These are phyloP conservation scores for Acrocephalus kingi DNA, from an alignment of 2,113 vertebrate genomes.

Conservation along the genomic window DNA sequence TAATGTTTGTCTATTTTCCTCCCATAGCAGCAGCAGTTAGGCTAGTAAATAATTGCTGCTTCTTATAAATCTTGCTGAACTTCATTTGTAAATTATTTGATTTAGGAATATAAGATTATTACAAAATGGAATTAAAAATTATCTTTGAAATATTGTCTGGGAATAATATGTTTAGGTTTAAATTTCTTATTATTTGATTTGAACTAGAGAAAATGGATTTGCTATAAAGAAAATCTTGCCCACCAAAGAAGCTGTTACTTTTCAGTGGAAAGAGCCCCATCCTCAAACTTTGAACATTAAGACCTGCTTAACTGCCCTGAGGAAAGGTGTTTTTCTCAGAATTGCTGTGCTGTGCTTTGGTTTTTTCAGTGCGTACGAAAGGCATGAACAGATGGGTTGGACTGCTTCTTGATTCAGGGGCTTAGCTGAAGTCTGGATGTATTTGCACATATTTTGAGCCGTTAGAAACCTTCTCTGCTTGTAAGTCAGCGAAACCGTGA, in stretches of 20 bases:
- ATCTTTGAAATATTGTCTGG: not conserved
- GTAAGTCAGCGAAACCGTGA: not conserved
- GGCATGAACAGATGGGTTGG: not conserved
- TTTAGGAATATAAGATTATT: not conserved
- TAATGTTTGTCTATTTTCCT: not conserved
- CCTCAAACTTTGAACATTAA: not conserved
- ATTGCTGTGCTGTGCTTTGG: not conserved
- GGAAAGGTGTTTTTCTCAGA: not conserved
- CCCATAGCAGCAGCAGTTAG: not conserved
- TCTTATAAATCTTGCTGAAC: not conserved
- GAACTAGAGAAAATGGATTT: not conserved
- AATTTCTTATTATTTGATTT: not conserved
- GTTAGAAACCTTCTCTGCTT: not conserved
- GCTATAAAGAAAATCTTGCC: not conserved
- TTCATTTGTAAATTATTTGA: not conserved
- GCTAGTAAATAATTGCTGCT: not conserved
- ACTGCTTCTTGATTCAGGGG: not conserved
- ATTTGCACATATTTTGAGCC: not conserved
- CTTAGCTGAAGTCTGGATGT: not conserved
- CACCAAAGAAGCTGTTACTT: not conserved
- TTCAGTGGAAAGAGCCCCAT: not conserved
- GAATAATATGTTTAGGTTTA: not conserved
- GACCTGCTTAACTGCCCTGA: not conserved
- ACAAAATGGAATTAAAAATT: not conserved
- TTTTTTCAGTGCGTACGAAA: not conserved